Conservation (phyloP, 2,888 invertebrate species). For the Nomada hirtipes region DNA sequence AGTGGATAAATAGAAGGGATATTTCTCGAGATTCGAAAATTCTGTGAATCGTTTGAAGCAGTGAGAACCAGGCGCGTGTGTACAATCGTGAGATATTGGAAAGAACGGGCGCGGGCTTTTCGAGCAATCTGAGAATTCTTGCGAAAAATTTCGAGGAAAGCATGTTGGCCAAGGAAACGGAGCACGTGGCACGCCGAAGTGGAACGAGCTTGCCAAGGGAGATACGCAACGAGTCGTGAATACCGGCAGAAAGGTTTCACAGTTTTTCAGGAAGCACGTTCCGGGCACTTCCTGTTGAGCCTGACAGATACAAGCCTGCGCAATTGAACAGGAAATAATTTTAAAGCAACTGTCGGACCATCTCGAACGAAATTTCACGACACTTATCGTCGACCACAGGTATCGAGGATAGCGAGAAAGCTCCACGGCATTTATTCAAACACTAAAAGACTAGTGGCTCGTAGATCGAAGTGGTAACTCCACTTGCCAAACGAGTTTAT, state of each 20-base stretch:
- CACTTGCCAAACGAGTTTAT: constrained; percentile 68
- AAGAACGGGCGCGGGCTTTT: too few species aligned
- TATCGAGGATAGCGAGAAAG: neutral
- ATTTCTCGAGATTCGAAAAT: too few species aligned
- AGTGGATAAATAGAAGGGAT: neutral
- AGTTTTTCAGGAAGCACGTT: constrained; percentile 17
- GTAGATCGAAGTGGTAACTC: constrained; percentile 47
- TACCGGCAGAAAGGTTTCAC: constrained; percentile 39
- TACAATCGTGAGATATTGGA: too few species aligned
- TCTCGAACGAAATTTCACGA: neutral
- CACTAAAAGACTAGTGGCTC: constrained; percentile 14
- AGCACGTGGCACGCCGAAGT: constrained; percentile 65
- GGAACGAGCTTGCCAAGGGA: constrained; percentile 51
- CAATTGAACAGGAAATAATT: neutral
- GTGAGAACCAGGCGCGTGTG: too few species aligned
- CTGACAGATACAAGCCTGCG: too few species aligned
- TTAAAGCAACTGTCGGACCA: too few species aligned
- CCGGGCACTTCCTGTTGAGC: neutral
- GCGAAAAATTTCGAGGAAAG: constrained; percentile 11
- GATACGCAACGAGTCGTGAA: constrained; percentile 47
- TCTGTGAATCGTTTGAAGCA: too few species aligned
- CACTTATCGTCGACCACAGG: constrained; percentile 3
- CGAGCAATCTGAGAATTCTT: too few species aligned
- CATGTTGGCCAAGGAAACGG: constrained; percentile 16
- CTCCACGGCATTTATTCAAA: constrained; percentile 20